Base-by-base conservation (phyloP, 37 sponge, comb jelly and placozoan species). In the Chondrilla cf. caribensis region DNA sequence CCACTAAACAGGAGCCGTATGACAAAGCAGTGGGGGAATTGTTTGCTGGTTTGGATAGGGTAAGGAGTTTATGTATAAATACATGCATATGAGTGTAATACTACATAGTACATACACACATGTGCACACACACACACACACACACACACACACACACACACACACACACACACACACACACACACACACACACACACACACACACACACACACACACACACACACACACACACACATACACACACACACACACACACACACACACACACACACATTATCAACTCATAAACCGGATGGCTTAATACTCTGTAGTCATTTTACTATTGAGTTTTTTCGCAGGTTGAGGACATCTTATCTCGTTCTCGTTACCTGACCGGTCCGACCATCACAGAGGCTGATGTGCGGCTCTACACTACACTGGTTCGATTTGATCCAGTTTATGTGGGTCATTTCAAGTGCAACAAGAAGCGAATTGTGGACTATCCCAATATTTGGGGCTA, bases 391-490 rank as follows among this genome's bases (percentile, higher is more conserved):
- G 97, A 97, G 80, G 97, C 97, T 54, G 97, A 97, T 81, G 78
- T 97, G 21, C 81, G 97, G 21, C 88, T 97, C 18, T 97, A 76
- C 77, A 87, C 93, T 26, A 94, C 97, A 26, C 86, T 97, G 36
- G 96, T 87, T 6, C 82, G 97, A 11, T 97, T 97, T 87, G 97
- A 97, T 76, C 35, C 42, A 29, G 97, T 94, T 79, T 97, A 97
- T 70, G 93, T 92, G 36, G 93, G 90, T 31, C 97, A 97, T 59
- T 97, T 97, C 82, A 97, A 97, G 87, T 96, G 97, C 83, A 96
- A 96, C 72, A 90, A 89, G 83, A 90, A 82, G 79, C 70, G 97
- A 29, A 91, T 96, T 39, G 66, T 94, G 60, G 97, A 96, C 65
- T 96, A 93, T 77, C 89, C 94, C 31, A 90, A 94, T 71, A 32